These are phyloP conservation scores for Mastacembelus armatus DNA, from an alignment of 2,797 vertebrate genomes.

Conservation along the genomic window DNA sequence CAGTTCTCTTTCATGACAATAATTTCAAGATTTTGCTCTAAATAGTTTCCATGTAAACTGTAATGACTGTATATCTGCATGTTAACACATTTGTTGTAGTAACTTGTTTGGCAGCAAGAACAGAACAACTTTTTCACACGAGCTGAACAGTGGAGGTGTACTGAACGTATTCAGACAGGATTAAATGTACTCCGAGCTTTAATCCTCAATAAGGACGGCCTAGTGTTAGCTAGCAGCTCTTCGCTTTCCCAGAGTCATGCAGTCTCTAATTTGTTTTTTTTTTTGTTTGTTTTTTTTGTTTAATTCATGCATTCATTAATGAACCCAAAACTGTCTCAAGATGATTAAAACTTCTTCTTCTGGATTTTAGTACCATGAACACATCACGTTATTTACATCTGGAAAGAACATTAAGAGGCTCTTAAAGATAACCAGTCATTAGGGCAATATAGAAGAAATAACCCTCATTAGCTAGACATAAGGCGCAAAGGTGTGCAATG, in stretches of 20 bases:
- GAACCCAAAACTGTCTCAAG: conserved; percentile 38
- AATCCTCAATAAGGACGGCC: conserved; percentile 24
- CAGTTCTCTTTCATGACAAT: not conserved
- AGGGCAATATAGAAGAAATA: conserved; percentile 45
- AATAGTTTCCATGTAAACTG: conserved; percentile 11
- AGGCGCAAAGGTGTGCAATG: conserved; percentile 71
- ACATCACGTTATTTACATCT: conserved; percentile 62
- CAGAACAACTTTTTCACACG: not conserved
- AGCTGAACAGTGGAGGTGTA: conserved; percentile 35
- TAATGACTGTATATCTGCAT: conserved; percentile 12
- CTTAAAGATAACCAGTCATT: conserved; percentile 28
- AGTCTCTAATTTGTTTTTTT: conserved; percentile 30
- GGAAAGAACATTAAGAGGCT: conserved; percentile 54
- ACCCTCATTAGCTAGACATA: conserved; percentile 61
- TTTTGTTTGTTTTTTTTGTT: no score
- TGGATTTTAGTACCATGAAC: conserved; percentile 54
- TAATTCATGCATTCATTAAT: conserved; percentile 61
- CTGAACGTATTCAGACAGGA: conserved; percentile 15
- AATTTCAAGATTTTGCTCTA: not conserved
- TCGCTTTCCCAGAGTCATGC: conserved; percentile 45
- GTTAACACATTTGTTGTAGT: conserved; percentile 9
- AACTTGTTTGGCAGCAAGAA: conserved; percentile 38
- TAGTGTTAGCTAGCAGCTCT: conserved; percentile 13
- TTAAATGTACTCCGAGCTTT: conserved; percentile 30
- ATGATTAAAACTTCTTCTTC: conserved; percentile 36